Base-by-base conservation (phyloP, 2,113 vertebrate species). In the Chionis minor region DNA sequence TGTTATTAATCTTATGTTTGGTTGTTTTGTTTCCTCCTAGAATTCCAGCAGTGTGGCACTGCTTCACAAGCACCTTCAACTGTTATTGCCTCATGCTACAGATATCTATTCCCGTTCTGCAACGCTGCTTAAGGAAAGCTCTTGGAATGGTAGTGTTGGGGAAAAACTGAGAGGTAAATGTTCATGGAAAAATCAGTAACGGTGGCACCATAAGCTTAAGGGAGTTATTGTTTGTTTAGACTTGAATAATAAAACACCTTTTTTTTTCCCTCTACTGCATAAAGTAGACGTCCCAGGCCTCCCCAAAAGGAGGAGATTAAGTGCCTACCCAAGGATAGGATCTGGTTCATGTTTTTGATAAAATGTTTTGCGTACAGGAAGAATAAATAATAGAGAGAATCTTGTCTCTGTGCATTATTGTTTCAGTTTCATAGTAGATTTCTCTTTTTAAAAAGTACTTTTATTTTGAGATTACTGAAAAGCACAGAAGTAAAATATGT, bases 21-120 rank as follows among this genome's bases (percentile, higher is more conserved):
- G n/a, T 54, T 55, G 61, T 59, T 59, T 81, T 95, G 27, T 89
- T 83, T 90, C 35, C 17, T 91, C 74, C 33, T 95, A 99, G 99
- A 99, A 98, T 95, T 99, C 99, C 70, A 99, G 99, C 97, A 99
- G 99, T 32, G 99, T 99, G 92, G 99, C 99, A n/a, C 96, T 99
- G 58, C 99, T 99, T 52, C 99, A 99, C 98, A 99, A 99, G 85
- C 99, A 99, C 82, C 99, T 99, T 52, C 99, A 99, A 95, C 99
- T 99, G 28, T 97, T 99, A 58, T 95, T 99, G 96, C 99, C 99
- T 87, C 99, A 99, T n/a, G 99, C 99, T 85, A 99, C 99, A 13
- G 99, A 99, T 56, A 99, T 99, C 96, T 99, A 99, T 96, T 99
- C 99, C 61, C 99, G 99, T 86, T 99, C 99, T 13, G 98, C 99